Percentiles rank a stretch among this genome's conserved stretches.
These are phyloP conservation scores for Aporophyla nigra DNA, from an alignment of 2,888 invertebrate species.

Conservation along the genomic window DNA sequence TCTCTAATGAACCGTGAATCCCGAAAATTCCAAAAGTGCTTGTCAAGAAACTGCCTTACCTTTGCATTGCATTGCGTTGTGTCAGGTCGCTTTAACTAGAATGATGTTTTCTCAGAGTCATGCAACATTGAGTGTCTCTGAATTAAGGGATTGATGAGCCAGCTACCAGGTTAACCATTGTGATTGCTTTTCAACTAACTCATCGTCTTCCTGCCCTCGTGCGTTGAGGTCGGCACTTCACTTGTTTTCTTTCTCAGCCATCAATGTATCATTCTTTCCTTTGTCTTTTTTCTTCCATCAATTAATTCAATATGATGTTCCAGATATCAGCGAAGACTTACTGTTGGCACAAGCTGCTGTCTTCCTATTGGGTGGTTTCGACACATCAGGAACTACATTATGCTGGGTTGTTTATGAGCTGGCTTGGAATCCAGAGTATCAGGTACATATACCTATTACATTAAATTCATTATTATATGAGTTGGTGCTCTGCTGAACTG, in stretches of 20 bases:
- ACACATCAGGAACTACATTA: slow-evolving; percentile 69
- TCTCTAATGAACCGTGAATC: background rate
- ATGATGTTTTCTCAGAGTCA: background rate
- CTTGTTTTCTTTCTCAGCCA: too few relatives aligned
- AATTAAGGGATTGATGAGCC: background rate
- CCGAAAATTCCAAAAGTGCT: background rate
- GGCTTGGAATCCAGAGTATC: slow-evolving; percentile 70
- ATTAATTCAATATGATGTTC: slow-evolving; percentile 3
- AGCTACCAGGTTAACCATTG: background rate
- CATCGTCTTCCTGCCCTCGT: background rate
- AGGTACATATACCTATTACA: slow-evolving; percentile 66
- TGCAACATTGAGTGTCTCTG: background rate
- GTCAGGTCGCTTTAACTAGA: too few relatives aligned
- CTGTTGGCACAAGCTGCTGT: slow-evolving; percentile 76
- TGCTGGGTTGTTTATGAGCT: slow-evolving; percentile 72
- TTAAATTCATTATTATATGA: background rate
- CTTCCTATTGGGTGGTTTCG: slow-evolving; percentile 78
- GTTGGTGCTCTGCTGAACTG: background rate
- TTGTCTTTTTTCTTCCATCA: background rate
- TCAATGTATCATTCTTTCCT: background rate
- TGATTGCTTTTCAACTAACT: background rate
- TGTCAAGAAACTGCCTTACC: too few relatives aligned
- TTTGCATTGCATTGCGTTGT: too few relatives aligned
- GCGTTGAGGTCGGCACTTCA: background rate
- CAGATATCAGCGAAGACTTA: slow-evolving; percentile 74